Conservation (phyloP, 2,797 vertebrate species). For the Liparis tanakae region DNA sequence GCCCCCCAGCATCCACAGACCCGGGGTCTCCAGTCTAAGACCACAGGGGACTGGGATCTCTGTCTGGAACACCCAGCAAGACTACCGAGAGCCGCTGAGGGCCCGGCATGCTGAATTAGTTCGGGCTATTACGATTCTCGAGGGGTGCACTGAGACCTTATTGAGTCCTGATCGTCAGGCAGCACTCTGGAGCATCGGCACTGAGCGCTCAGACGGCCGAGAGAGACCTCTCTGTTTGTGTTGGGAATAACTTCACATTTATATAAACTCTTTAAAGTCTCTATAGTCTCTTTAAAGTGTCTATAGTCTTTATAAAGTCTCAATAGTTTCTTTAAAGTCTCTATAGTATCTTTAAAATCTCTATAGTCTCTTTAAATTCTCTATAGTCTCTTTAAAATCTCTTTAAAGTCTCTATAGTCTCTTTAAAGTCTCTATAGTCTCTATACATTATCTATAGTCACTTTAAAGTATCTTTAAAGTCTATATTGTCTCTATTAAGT, state of each 20-base stretch:
- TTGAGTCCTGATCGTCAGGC: conserved; percentile 34
- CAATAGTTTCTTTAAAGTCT: too few relatives aligned
- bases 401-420: too few relatives aligned
- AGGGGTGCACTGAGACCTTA: conserved; percentile 66
- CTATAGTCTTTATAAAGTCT: too few relatives aligned
- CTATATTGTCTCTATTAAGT: too few relatives aligned
- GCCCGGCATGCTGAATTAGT: conserved; percentile 73
- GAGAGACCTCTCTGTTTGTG: neutral
- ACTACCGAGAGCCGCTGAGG: conserved; percentile 73
- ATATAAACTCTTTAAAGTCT: too few relatives aligned
- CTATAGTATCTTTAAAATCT: too few relatives aligned
- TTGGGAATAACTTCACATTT: neutral
- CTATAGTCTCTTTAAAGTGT: too few relatives aligned
- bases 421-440: too few relatives aligned
- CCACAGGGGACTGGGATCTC: conserved; percentile 69
- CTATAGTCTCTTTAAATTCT: too few relatives aligned
- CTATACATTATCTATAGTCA: too few relatives aligned
- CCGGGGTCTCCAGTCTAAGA: conserved; percentile 55
- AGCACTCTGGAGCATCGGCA: conserved; percentile 11
- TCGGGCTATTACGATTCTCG: conserved; percentile 72
- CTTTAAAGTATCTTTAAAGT: too few relatives aligned
- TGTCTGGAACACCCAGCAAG: conserved; percentile 80
- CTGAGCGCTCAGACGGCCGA: conserved; percentile 19
- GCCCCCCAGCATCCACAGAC: conserved; percentile 58
- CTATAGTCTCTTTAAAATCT: too few relatives aligned